Evolutionary conservation across 2,113 vertebrate species (phyloP).

Genomic region (Carassius gibelio): DNA sequence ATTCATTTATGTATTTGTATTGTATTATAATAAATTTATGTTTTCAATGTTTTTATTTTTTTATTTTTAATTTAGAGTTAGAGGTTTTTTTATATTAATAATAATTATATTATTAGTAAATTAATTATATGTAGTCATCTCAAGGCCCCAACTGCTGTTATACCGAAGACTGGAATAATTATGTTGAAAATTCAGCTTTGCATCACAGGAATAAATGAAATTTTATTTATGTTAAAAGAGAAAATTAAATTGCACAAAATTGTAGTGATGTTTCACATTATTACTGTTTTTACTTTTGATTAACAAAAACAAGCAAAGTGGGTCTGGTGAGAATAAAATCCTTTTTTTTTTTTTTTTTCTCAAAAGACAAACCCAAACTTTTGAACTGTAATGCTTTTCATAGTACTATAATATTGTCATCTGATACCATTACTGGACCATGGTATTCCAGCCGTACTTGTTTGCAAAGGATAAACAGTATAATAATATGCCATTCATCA

Average conservation of each 20-base stretch:
- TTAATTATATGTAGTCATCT: neutral
- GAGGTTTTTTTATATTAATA: neutral
- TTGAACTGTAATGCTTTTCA: neutral
- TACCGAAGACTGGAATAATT: neutral
- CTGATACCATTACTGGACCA: neutral
- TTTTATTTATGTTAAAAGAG: too few species aligned
- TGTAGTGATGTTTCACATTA: too few species aligned
- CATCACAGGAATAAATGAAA: neutral
- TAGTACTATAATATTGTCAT: neutral
- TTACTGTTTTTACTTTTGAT: too few species aligned
- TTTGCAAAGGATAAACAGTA: neutral
- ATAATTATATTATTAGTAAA: neutral
- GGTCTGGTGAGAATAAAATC: neutral
- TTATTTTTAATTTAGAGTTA: too few species aligned
- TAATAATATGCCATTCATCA: neutral
- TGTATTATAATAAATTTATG: too few species aligned
- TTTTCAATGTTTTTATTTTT: too few species aligned
- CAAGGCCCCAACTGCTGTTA: neutral
- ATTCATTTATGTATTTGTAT: too few species aligned
- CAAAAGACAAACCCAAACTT: neutral
- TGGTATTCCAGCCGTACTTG: neutral
- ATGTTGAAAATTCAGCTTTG: neutral
- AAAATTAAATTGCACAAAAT: too few species aligned
- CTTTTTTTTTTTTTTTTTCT: too few species aligned
- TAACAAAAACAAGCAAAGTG: too few species aligned